Evolutionary conservation across 2,113 vertebrate species (phyloP), one percentile per base, ranked within the genome.

Genomic region (Clinocottus analis): DNA sequence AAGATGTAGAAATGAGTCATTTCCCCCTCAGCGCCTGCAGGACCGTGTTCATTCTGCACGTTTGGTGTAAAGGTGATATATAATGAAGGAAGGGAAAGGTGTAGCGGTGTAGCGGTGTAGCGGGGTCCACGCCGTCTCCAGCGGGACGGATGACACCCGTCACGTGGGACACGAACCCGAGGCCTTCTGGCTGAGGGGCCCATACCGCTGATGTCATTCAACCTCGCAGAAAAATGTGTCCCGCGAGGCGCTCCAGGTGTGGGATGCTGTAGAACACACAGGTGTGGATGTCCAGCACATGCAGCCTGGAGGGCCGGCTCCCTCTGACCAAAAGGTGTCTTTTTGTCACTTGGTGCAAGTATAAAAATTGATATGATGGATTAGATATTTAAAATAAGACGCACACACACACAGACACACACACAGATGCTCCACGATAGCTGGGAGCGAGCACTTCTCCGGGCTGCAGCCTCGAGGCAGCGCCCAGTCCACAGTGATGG

Each of bases 401-500:
- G 23, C 21, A 53, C 49, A 53, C 49, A 41, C 11, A 51, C 47
- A 51, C 49, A 53, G 13, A 45, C 43, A 45, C 13, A 45, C 43
- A 45, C 14, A 45, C 43, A 45, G 13, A 45, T 10, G 2, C 33
- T 33, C 33, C 33, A 33, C 5, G 33, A 33, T 33, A 33, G 33
- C 33, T 33, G 33, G 33, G 33, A 33, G 33, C 6, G 33, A 33
- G 4, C 33, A 69, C 65, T 66, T 74, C 43, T 85, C 47, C 31
- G 49, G 78, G 47, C 80, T 83, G 73, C 84, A 91, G 84, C 72
- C 85, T 85, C 45, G 82, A 89, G 84, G 84, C 90, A 87, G 84
- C 59, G 73, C 89, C 86, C 87, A 83, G 83, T 75, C 63, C 76
- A 73, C n/a, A n/a, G 72, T 90, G 88, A 89, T 77, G 85, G 82